phyloP scores from a whole-genome alignment of 23 tunicate species.

The Halocynthia aurantium region DNA sequence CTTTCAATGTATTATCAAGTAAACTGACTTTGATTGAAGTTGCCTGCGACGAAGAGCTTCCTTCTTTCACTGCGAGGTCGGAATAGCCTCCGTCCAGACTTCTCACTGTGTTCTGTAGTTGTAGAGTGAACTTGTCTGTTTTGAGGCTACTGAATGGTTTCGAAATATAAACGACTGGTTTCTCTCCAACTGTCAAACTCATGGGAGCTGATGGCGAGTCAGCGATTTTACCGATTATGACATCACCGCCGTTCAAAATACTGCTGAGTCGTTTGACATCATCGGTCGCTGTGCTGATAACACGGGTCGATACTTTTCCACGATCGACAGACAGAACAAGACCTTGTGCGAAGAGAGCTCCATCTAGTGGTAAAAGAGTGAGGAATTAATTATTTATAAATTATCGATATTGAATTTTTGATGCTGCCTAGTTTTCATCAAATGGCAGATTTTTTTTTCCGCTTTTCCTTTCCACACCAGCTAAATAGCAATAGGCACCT shows the following conservation, averaged over 20 bases:
- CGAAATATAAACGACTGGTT: constrained; percentile 49
- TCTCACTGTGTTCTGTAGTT: constrained; percentile 13
- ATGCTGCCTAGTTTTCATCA: not conserved
- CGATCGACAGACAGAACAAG: constrained; percentile 58
- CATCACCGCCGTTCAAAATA: constrained; percentile 61
- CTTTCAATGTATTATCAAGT: constrained; percentile 29
- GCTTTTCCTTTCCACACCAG: not conserved
- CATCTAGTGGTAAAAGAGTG: constrained; percentile 34
- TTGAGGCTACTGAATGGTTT: constrained; percentile 44
- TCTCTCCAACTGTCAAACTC: constrained; percentile 64
- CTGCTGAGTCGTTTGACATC: constrained; percentile 82
- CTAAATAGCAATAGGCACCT: not conserved
- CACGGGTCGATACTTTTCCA: constrained; percentile 48
- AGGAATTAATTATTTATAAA: not conserved
- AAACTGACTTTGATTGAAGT: constrained; percentile 42
- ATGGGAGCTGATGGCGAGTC: constrained; percentile 73
- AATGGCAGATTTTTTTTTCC: not conserved
- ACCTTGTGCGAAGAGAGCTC: constrained; percentile 81
- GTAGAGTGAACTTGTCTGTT: constrained; percentile 52
- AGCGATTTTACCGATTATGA: constrained; percentile 54
- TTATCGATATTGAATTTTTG: not conserved
- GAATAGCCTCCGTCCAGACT: constrained; percentile 56
- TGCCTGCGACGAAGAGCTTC: constrained; percentile 2
- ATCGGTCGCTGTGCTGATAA: constrained; percentile 53
- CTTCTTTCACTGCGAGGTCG: not conserved